A percentile compares a stretch with the other conserved stretches of the same genome.
These are phyloP conservation scores for Seriola quinqueradiata DNA, from an alignment of 2,113 vertebrate genomes.

Conservation along the genomic window DNA sequence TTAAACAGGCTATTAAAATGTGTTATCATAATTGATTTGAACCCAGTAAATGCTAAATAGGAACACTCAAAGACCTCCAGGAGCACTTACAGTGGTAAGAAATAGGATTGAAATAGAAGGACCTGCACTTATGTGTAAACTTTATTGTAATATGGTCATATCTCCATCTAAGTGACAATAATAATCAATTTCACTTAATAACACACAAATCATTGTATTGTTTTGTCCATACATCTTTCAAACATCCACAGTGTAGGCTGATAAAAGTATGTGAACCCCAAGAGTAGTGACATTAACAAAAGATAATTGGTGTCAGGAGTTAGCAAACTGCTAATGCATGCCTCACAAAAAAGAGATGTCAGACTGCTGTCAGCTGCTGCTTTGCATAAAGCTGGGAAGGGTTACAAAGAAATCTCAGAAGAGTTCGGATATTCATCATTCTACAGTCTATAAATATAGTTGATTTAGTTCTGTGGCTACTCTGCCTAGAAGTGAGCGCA, in stretches of 20 bases:
- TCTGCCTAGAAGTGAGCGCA: too few species aligned
- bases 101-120: background rate
- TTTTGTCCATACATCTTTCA: too few species aligned
- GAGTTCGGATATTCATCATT: too few species aligned
- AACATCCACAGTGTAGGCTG: background rate
- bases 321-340: too few species aligned
- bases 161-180: background rate
- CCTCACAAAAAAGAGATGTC: too few species aligned
- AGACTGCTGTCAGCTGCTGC: too few species aligned
- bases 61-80: background rate
- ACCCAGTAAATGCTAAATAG: background rate
- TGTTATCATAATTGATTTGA: background rate
- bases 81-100: background rate
- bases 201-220: too few species aligned
- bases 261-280: background rate
- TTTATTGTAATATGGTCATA: background rate
- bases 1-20: background rate
- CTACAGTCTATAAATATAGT: too few species aligned
- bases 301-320: too few species aligned
- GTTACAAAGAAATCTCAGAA: too few species aligned
- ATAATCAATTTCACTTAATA: background rate
- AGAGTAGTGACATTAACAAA: background rate
- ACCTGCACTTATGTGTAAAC: background rate
- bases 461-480: too few species aligned
- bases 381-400: too few species aligned